Percentiles rank a stretch among this genome's conserved stretches.
Evolutionary conservation across 1,140 invertebrate species (phyloP).

Genomic region (Drosophila repletoides): DNA sequence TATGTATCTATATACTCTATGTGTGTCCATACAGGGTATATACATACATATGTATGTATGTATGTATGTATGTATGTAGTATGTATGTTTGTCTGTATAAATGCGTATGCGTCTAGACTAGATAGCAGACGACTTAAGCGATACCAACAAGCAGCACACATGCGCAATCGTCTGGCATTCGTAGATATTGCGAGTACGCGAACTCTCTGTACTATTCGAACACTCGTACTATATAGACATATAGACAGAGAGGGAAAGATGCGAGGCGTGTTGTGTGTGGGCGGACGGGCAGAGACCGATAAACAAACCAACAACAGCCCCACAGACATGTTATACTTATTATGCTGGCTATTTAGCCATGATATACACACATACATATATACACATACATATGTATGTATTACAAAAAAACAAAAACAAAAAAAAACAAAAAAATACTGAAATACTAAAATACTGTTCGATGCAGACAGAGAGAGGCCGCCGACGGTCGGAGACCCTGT

Average conservation of each 20-base stretch:
- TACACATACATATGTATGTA: slow-evolving; percentile 4
- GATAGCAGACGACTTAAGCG: slow-evolving; percentile 79
- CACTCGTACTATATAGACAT: not conserved
- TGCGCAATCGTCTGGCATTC: slow-evolving; percentile 57
- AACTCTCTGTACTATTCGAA: not conserved
- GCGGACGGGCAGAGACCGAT: slow-evolving; percentile 32
- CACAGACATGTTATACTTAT: slow-evolving; percentile 38
- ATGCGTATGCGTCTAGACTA: slow-evolving; percentile 68
- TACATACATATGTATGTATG: not conserved
- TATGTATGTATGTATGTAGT: slow-evolving; percentile 4
- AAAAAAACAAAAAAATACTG: too few relatives aligned
- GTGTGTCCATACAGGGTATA: not conserved
- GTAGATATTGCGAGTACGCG: slow-evolving; percentile 10
- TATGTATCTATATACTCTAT: slow-evolving; percentile 13
- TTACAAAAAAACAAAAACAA: too few relatives aligned
- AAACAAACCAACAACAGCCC: slow-evolving; percentile 28
- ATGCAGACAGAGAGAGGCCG: slow-evolving; percentile 56
- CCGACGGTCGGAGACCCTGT: slow-evolving; percentile 63
- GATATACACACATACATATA: slow-evolving; percentile 5
- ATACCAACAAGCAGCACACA: slow-evolving; percentile 72
- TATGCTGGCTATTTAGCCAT: slow-evolving; percentile 39
- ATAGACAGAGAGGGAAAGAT: not conserved
- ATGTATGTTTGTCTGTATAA: slow-evolving; percentile 15
- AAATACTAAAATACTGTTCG: too few relatives aligned
- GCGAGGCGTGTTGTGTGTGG: slow-evolving; percentile 32